A percentile compares a stretch with the other conserved stretches of the same genome.
Conservation (phyloP, 2,888 invertebrate genomes). For the Panzeria rudis region DNA sequence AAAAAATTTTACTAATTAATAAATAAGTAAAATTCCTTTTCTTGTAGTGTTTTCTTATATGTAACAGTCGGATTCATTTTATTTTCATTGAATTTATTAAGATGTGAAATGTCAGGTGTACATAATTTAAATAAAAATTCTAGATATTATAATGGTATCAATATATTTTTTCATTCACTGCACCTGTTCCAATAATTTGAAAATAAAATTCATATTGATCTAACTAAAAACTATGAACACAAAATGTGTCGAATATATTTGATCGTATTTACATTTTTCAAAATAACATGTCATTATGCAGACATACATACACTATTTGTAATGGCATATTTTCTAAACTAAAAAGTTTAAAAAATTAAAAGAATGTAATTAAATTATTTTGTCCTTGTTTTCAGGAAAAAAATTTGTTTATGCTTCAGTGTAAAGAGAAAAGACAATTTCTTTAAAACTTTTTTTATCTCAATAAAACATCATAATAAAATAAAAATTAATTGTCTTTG, state of each 20-base stretch:
- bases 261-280: conserved; percentile 21
- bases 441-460: too few species aligned
- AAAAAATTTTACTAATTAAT: neutral
- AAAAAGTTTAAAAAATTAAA: neutral
- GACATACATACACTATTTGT: conserved; percentile 34
- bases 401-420: too few species aligned
- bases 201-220: conserved; percentile 36
- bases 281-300: conserved; percentile 23
- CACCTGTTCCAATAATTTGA: conserved; percentile 57
- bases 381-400: neutral
- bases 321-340: neutral
- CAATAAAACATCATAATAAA: too few species aligned
- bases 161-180: neutral
- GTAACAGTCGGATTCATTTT: neutral
- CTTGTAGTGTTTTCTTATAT: neutral
- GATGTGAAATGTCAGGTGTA: conserved; percentile 41
- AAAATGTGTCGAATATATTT: conserved; percentile 7
- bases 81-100: conserved; percentile 10
- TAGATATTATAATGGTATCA: neutral
- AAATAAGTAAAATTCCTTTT: neutral
- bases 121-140: neutral
- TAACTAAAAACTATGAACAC: conserved; percentile 16
- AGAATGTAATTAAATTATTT: conserved; percentile 5
- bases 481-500: conserved; percentile 6
- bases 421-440: too few species aligned